Percentiles rank a stretch among this genome's conserved stretches.
phyloP scores from a whole-genome alignment of 2,797 vertebrate species.

The Anguilla anguilla region DNA sequence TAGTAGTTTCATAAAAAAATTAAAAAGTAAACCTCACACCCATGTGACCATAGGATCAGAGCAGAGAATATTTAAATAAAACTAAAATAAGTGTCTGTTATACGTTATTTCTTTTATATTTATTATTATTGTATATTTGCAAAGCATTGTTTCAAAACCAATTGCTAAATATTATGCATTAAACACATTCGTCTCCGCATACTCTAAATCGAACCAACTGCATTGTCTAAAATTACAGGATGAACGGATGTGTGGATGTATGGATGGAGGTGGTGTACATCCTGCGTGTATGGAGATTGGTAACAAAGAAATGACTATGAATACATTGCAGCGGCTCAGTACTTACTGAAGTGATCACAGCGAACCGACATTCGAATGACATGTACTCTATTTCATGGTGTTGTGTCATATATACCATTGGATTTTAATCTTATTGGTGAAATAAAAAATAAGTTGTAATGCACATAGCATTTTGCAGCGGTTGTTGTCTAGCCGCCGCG shows the following conservation, averaged over 20 bases:
- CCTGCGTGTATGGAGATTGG: background rate
- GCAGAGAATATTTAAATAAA: background rate
- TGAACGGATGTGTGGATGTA: background rate
- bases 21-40: no score
- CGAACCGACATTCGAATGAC: background rate
- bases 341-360: background rate
- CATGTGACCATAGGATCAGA: no score
- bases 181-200: background rate
- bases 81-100: background rate
- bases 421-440: constrained; percentile 19
- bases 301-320: constrained; percentile 20
- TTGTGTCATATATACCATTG: background rate
- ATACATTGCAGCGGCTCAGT: background rate
- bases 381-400: background rate
- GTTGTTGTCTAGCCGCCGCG: constrained; percentile 23
- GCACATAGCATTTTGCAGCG: constrained; percentile 3
- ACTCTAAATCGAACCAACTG: background rate
- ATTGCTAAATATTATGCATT: background rate
- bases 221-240: background rate
- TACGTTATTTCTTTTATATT: background rate
- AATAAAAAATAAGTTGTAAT: constrained; percentile 22
- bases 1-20: no score
- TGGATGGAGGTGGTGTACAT: background rate
- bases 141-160: background rate
- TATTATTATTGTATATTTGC: background rate